Conservation (phyloP, 1,140 invertebrate genomes). For the Drosophila insularis region DNA sequence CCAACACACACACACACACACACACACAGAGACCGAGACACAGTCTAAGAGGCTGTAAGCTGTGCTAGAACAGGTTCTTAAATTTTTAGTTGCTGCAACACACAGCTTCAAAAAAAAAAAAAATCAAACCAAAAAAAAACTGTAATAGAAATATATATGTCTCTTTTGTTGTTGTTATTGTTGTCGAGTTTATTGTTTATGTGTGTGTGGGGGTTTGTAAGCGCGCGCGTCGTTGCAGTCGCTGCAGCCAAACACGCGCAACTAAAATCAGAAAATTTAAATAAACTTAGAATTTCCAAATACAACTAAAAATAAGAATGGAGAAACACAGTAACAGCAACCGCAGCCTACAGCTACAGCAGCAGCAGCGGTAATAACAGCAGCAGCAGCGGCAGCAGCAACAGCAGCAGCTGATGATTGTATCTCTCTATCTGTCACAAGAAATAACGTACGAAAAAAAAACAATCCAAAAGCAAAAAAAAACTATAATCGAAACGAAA, state of each 20-base stretch:
- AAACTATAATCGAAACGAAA: slow-evolving; percentile 8
- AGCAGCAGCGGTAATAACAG: background rate
- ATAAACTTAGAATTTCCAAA: slow-evolving; percentile 25
- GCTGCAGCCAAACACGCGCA: slow-evolving; percentile 48
- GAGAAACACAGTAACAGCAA: slow-evolving; percentile 14
- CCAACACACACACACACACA: slow-evolving; percentile 17
- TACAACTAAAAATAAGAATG: slow-evolving; percentile 24
- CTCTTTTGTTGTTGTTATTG: slow-evolving; percentile 19
- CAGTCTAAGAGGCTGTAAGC: background rate
- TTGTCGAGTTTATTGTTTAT: slow-evolving; percentile 1
- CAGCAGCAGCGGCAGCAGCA: background rate
- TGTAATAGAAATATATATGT: background rate
- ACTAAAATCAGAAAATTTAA: slow-evolving; percentile 36
- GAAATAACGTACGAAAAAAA: slow-evolving; percentile 24
- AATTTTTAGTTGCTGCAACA: slow-evolving; percentile 32
- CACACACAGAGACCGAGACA: background rate
- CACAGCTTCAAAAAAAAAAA: background rate
- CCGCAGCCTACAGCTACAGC: background rate
- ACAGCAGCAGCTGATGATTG: background rate
- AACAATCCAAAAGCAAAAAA: slow-evolving; percentile 26
- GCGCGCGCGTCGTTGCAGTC: slow-evolving; percentile 48
- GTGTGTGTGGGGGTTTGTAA: slow-evolving; percentile 18
- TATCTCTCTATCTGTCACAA: slow-evolving; percentile 16
- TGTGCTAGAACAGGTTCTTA: slow-evolving; percentile 57
- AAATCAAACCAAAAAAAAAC: background rate